Evolutionary conservation across 1,140 invertebrate genomes (phyloP), one percentile per base, ranked within the genome.

Genomic region (Stegodyphus mimosarum): DNA sequence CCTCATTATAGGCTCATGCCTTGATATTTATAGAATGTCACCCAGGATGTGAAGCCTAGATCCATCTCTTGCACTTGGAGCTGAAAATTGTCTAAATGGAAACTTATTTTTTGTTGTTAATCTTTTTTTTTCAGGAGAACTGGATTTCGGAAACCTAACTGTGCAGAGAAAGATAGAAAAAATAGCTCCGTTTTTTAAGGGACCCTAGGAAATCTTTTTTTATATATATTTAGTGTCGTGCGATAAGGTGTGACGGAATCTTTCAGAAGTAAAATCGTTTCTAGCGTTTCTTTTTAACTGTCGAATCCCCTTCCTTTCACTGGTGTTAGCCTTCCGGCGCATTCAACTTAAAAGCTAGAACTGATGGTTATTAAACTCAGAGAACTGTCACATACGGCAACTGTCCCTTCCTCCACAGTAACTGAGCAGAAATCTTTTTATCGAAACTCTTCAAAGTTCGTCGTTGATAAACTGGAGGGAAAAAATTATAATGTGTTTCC

Each of bases 321-420:
- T 81, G n/a, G 53, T 55, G 33, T 72, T 72, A 81, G 78, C 72
- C 72, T 81, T 53, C 55, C 50, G 49, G 10, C 15, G 17, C 50
- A 78, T 69, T 78, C 64, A 81, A 64, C 33, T 70, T 81, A 81
- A 81, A 71, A 48, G 66, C 67, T 11, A 33, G 33, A 69, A 33
- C 72, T 81, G 78, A 81, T 81, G 78, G 78, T 81, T 81, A 81
- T 81, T 81, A 81, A 81, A 81, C 78, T 81, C 48, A 63, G 69
- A 17, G 33, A 81, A 72, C 53, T 81, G 78, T 81, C 78, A 72
- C 66, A 7, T 67, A 18, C n/a, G n/a, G 7, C 15, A 17, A 67
- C n/a, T 72, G 13, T 33, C 50, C 51, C 51, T 72, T 70, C 33
- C 33, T 33, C 33, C 33, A 33, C 33, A 33, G 33, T 33, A 33